Evolutionary conservation across 1,140 invertebrate species (phyloP).

Genomic region (Schlechtendalia chinensis): DNA sequence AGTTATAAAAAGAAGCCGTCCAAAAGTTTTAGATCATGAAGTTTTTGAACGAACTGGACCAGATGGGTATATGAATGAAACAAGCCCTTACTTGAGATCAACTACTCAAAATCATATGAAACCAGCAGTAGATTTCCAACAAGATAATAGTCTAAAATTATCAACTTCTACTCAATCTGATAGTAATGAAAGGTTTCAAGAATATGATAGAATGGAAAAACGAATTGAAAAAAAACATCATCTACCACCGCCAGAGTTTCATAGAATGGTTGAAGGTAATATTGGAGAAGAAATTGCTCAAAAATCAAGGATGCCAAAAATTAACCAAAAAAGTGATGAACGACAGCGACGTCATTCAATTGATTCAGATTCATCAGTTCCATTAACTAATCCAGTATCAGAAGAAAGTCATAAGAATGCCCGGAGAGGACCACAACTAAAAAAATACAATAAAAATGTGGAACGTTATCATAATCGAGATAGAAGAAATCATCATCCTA

Average conservation of each 20-base stretch:
- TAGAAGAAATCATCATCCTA: slow-evolving; percentile 50
- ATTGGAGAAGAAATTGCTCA: slow-evolving; percentile 54
- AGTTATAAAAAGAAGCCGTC: slow-evolving; percentile 30
- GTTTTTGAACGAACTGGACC: slow-evolving; percentile 48
- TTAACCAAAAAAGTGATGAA: slow-evolving; percentile 29
- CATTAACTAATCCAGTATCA: slow-evolving; percentile 53
- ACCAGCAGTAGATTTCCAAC: slow-evolving; percentile 55
- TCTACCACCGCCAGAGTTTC: slow-evolving; percentile 61
- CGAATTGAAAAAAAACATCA: slow-evolving; percentile 54
- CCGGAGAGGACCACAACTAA: slow-evolving; percentile 60
- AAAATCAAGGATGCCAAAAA: background rate
- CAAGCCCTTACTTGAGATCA: slow-evolving; percentile 56
- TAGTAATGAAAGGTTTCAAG: slow-evolving; percentile 18
- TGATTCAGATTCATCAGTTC: slow-evolving; percentile 45
- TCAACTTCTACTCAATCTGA: slow-evolving; percentile 12
- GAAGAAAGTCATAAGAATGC: slow-evolving; percentile 59
- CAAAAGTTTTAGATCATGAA: slow-evolving; percentile 5
- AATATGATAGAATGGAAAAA: slow-evolving; percentile 33
- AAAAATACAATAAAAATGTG: slow-evolving; percentile 58
- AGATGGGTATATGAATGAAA: slow-evolving; percentile 36
- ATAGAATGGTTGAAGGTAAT: slow-evolving; percentile 63
- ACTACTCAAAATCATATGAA: slow-evolving; percentile 58
- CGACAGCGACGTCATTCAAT: slow-evolving; percentile 25
- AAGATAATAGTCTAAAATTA: slow-evolving; percentile 25
- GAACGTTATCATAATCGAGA: slow-evolving; percentile 53